Percentiles rank a stretch among this genome's conserved stretches.
Evolutionary conservation across 2,113 vertebrate species (phyloP).

Genomic region (Picathartes gymnocephalus): DNA sequence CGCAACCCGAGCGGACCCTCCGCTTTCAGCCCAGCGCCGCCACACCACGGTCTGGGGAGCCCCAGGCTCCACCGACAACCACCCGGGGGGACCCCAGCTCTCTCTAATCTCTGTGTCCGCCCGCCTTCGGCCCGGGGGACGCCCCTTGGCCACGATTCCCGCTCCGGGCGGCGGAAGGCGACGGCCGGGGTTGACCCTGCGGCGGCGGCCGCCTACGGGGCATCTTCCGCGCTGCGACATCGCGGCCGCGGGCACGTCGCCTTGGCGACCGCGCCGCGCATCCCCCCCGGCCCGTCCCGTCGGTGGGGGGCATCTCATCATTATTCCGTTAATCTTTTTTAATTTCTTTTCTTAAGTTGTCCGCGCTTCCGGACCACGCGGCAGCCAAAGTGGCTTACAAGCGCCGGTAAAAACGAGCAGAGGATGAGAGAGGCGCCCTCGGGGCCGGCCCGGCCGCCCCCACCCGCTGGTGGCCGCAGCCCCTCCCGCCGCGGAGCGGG

Average conservation of each 20-base stretch:
- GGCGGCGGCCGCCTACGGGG: neutral
- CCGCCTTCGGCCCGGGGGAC: neutral
- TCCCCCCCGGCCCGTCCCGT: neutral
- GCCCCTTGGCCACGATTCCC: neutral
- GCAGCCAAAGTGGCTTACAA: neutral
- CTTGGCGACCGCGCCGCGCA: neutral
- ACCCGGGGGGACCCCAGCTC: fast-evolving
- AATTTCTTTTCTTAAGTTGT: neutral
- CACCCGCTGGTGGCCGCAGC: neutral
- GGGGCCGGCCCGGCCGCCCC: neutral
- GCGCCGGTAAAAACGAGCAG: neutral
- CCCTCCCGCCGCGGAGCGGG: neutral
- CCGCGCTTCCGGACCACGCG: neutral
- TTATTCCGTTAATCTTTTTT: neutral
- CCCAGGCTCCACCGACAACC: too few relatives aligned
- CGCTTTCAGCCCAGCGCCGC: neutral
- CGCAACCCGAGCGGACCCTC: neutral
- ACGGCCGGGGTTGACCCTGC: too few relatives aligned
- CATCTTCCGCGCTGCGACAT: neutral
- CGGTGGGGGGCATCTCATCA: neutral
- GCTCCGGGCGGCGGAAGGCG: neutral
- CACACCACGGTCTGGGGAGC: too few relatives aligned
- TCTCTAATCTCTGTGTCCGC: fast-evolving
- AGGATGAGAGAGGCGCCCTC: neutral
- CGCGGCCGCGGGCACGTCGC: neutral